phyloP scores from a whole-genome alignment of 2,797 vertebrate species.

The Oophaga sylvatica region DNA sequence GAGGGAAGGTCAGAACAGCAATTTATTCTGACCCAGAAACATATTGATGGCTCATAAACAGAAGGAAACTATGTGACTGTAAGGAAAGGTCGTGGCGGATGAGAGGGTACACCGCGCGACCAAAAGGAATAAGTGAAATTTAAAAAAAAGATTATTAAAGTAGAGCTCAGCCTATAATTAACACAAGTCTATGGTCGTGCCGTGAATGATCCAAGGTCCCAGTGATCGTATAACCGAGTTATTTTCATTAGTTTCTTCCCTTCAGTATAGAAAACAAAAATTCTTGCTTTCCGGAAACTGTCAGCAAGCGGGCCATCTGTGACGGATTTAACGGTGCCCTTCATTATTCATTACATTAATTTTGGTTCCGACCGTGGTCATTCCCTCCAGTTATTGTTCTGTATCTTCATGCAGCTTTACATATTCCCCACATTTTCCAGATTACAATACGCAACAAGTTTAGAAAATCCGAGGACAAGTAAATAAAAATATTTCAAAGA shows the following conservation, averaged over 20 bases:
- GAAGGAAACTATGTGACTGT: neutral
- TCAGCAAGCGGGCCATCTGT: neutral
- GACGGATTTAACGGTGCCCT: too few species aligned
- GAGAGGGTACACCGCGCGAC: neutral
- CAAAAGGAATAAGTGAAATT: too few species aligned
- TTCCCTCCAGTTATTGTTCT: too few species aligned
- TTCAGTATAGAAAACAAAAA: neutral
- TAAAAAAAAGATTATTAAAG: neutral
- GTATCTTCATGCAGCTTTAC: too few species aligned
- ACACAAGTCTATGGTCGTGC: neutral
- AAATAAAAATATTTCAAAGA: too few species aligned
- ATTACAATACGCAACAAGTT: too few species aligned
- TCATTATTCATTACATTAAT: too few species aligned
- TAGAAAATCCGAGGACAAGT: too few species aligned
- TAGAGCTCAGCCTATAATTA: neutral
- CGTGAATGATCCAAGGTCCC: neutral
- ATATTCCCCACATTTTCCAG: too few species aligned
- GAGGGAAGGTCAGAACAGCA: constrained; percentile 10
- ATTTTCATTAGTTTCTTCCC: neutral
- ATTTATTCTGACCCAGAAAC: constrained; percentile 27
- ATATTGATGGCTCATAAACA: constrained; percentile 1
- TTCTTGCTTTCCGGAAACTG: neutral
- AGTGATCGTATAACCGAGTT: neutral
- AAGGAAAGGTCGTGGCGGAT: neutral
- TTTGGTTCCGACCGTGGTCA: too few species aligned